Percentiles rank a stretch among this genome's conserved stretches.
phyloP scores from a whole-genome alignment of 1,140 invertebrate genomes.

The Aphelinus atriplicis region DNA sequence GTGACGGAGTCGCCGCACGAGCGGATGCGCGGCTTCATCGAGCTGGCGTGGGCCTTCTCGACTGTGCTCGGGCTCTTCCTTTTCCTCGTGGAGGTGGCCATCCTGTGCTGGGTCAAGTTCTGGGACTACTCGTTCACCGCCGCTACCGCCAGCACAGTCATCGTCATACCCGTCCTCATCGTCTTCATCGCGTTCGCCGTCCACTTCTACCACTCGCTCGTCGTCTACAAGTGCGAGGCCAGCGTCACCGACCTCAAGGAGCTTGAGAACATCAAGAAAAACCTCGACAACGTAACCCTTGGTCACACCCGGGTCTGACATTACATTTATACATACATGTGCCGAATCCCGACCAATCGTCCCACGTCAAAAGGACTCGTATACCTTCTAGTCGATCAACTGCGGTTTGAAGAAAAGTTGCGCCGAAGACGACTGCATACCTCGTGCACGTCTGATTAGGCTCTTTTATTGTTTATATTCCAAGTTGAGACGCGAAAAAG shows the following conservation, averaged over 20 bases:
- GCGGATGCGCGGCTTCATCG: slow-evolving; percentile 86
- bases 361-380: too few species aligned
- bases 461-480: too few species aligned
- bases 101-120: slow-evolving; percentile 91
- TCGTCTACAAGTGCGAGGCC: slow-evolving; percentile 82
- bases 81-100: slow-evolving; percentile 82
- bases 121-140: slow-evolving; percentile 83
- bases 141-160: slow-evolving; percentile 83
- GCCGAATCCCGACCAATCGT: too few species aligned
- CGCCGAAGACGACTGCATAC: too few species aligned
- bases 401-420: too few species aligned
- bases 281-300: slow-evolving; percentile 65
- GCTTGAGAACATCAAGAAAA: slow-evolving; percentile 76
- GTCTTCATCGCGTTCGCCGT: slow-evolving; percentile 89
- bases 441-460: too few species aligned
- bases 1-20: slow-evolving; percentile 79
- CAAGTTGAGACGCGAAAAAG: too few species aligned
- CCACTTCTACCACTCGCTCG: slow-evolving; percentile 89
- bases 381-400: too few species aligned
- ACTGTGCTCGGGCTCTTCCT: slow-evolving; percentile 90
- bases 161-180: slow-evolving; percentile 89
- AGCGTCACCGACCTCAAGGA: slow-evolving; percentile 75
- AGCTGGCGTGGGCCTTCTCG: slow-evolving; percentile 93
- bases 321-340: too few species aligned
- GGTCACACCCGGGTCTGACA: slow-evolving; percentile 28